These are phyloP conservation scores for Drosophila sturtevanti DNA, from an alignment of 1,140 invertebrate genomes.

Conservation along the genomic window DNA sequence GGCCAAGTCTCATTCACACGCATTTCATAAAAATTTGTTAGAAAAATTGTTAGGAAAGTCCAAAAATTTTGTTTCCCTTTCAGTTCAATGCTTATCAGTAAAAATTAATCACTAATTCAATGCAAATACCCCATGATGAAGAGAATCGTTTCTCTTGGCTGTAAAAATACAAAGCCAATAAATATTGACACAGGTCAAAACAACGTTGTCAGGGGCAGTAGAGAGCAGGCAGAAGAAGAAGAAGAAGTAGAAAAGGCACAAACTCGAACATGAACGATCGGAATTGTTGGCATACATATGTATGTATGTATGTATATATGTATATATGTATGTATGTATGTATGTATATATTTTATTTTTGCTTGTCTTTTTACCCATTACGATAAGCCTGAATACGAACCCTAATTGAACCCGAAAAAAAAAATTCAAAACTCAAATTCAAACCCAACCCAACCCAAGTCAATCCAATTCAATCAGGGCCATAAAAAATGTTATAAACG, in stretches of 20 bases:
- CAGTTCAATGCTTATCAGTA: slow-evolving; percentile 35
- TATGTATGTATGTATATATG: background rate
- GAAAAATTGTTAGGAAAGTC: background rate
- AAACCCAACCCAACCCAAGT: slow-evolving; percentile 55
- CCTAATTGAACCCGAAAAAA: slow-evolving; percentile 46
- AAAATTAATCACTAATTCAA: slow-evolving; percentile 63
- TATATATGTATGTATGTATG: background rate
- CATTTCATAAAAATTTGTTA: background rate
- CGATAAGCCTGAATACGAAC: slow-evolving; percentile 64
- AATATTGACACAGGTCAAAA: slow-evolving; percentile 73
- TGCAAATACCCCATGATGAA: slow-evolving; percentile 47
- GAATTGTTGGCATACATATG: slow-evolving; percentile 48
- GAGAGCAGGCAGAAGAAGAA: slow-evolving; percentile 5
- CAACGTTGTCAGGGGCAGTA: slow-evolving; percentile 3
- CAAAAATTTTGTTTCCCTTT: background rate
- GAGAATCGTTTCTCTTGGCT: slow-evolving; percentile 29
- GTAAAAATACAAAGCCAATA: slow-evolving; percentile 66
- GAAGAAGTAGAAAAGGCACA: slow-evolving; percentile 1
- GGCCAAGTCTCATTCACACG: too few species aligned
- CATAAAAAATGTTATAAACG: slow-evolving; percentile 47
- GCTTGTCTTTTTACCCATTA: slow-evolving; percentile 30
- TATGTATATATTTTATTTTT: slow-evolving; percentile 11
- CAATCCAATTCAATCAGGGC: slow-evolving; percentile 69
- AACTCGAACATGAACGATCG: slow-evolving; percentile 31
- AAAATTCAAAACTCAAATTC: slow-evolving; percentile 10